Base-by-base conservation (phyloP, 2,888 invertebrate genomes). In the Callyntrura sp. region DNA sequence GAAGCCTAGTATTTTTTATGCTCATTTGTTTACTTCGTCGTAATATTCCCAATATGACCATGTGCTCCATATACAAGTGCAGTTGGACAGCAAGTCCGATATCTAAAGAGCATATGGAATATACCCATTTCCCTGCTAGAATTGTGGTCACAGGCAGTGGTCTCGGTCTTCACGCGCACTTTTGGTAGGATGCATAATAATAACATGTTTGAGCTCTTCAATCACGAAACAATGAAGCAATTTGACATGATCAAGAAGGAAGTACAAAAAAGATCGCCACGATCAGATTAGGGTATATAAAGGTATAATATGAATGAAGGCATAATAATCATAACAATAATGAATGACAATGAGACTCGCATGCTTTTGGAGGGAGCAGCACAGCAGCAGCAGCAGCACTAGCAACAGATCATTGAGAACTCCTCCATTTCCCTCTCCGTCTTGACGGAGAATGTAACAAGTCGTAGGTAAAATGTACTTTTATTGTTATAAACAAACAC, bases 141-240 rank as follows among this genome's bases (percentile, higher is more conserved):
- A 23, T 14, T 12, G 14, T 28, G 25, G 65, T 28, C 2, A 20
- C 2, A 2, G 17, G 20, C 17, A 60, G 20, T 60, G 60, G n/a
- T 73, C 43, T n/a, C n/a, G n/a, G n/a, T n/a, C n/a, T 43, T 45
- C 43, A 57, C 57, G n/a, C 55, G n/a, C n/a, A 43, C 60, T 55
- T 55, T 23, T 65, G n/a, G 12, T 11, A 25, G 4, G 28, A 14
- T 35, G 68, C 83, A 51, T 45, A 68, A n/a, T n/a, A n/a, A 51
- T 51, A 55, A 51, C 55, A 45, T n/a, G 78, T 51, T 25, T 83
- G 51, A 68, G 55, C 65, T 48, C 57, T 17, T 23, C 82, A 51
- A 51, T 68, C 78, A 78, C n/a, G 4, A 55, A 83, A 83, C 83
- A 83, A 83, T 83, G 83, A 20, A 83, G 83, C 35, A 83, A 83